A percentile compares a stretch with the other conserved stretches of the same genome.
Conservation (phyloP, 2,113 vertebrate genomes). For the Arenaria interpres region DNA sequence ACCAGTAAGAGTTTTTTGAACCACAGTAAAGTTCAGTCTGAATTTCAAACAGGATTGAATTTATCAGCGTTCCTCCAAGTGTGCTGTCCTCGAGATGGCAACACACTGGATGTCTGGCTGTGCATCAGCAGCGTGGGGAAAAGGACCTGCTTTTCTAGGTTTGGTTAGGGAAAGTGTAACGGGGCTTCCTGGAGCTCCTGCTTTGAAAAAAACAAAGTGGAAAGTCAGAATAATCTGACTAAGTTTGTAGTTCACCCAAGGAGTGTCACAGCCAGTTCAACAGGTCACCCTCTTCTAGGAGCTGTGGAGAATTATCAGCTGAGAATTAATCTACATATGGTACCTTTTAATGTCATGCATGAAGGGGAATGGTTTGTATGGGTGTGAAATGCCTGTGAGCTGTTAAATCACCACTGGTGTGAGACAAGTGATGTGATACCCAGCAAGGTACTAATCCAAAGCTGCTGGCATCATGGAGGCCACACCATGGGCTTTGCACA, state of each 20-base stretch:
- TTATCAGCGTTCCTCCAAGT: neutral
- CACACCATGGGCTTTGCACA: neutral
- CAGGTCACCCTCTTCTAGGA: neutral
- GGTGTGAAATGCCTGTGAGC: neutral
- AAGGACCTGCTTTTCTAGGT: neutral
- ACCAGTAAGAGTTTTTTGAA: no score
- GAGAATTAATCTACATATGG: neutral
- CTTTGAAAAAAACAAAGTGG: neutral
- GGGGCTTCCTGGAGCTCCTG: neutral
- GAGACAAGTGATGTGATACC: neutral
- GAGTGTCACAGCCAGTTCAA: neutral
- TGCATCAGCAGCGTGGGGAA: neutral
- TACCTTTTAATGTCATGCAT: neutral
- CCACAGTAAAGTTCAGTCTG: neutral
- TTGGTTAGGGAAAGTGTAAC: neutral
- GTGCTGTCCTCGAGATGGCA: accelerated
- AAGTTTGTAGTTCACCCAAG: neutral
- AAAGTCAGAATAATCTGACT: neutral
- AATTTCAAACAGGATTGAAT: neutral
- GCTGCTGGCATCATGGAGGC: neutral
- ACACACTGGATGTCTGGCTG: neutral
- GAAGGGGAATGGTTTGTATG: neutral
- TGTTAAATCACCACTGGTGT: neutral
- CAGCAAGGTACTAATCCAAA: neutral
- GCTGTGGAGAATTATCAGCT: neutral